Base-by-base conservation (phyloP, 2,888 invertebrate species). In the Callyntrura guangdongensis region DNA sequence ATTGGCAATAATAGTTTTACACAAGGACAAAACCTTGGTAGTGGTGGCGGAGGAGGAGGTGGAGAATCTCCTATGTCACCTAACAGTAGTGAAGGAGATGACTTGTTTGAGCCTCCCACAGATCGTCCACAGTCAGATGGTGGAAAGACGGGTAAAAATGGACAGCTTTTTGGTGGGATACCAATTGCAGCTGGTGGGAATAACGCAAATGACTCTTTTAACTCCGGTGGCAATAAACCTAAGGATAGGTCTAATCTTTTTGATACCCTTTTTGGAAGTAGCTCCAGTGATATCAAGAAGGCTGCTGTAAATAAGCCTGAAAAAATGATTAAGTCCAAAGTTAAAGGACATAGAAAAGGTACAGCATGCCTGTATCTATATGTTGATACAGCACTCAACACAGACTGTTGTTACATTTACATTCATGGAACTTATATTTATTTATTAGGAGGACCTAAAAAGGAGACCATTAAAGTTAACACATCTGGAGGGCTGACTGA, bases 61-160 rank as follows among this genome's bases (percentile, higher is more conserved):
- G 94, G 93, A 17, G 93, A 94, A 56, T 98, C 98, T 22, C 98
- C 98, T 0, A 98, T 98, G 95, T 98, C 98, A 74, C 98, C 98
- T 0, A 98, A 97, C 69, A 97, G 98, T 17, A 97, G 97, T 94
- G 97, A 98, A 95, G 98, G 97, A 94, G 98, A 98, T 94, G 98
- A 98, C 95, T 96, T 98, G 92, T 98, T 98, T 95, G 97, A 97
- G 95, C 98, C 98, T 83, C 98, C 97, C 89, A 92, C 93, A 14
- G 93, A 93, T 8, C 27, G 82, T 14, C 11, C 77, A 11, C 82
- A 89, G 47, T 49, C 47, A 11, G 94, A 94, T 20, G 79, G 84
- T 4, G 86, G 79, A 4, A 86, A 86, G 20, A 12, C 20, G 11
- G 27, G 59, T 9, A 90, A 90, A 22, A 36, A 49, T 86, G 81